phyloP scores from a whole-genome alignment of 2,797 vertebrate genomes.

The Lacerta agilis region DNA sequence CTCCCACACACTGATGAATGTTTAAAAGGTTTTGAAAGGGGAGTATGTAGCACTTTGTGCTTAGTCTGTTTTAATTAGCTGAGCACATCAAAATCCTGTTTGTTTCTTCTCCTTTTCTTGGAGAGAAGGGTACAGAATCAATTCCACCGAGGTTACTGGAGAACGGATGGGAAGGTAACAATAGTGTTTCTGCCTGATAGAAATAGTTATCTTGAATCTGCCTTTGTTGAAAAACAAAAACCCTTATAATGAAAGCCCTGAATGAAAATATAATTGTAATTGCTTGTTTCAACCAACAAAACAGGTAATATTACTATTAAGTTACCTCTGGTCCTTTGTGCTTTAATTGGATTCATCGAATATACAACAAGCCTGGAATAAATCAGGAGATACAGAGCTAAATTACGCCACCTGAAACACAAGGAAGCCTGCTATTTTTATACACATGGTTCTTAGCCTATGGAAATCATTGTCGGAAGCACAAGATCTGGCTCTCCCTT shows the following conservation, averaged over 20 bases:
- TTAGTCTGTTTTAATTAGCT: constrained; percentile 29
- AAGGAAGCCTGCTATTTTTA: neutral
- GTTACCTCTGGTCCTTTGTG: neutral
- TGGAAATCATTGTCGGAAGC: neutral
- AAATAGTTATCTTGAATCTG: constrained; percentile 25
- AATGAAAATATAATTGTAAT: neutral
- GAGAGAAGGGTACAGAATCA: constrained; percentile 18
- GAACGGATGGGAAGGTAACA: neutral
- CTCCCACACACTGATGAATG: neutral
- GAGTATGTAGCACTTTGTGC: constrained; percentile 26
- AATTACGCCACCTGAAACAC: neutral
- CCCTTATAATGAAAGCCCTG: constrained; percentile 6
- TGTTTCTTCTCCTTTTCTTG: constrained; percentile 29
- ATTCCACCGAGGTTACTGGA: constrained; percentile 4
- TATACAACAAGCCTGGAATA: neutral
- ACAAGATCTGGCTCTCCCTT: neutral
- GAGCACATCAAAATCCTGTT: neutral
- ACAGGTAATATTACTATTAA: neutral
- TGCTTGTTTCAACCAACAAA: neutral
- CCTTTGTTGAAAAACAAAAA: neutral
- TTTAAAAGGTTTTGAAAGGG: neutral
- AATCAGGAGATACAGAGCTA: neutral
- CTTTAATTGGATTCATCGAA: neutral
- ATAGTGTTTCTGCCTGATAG: neutral
- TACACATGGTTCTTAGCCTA: neutral